Percentiles rank a stretch among this genome's conserved stretches.
phyloP scores from a whole-genome alignment of 2,113 vertebrate genomes.

The Cathartes aura region DNA sequence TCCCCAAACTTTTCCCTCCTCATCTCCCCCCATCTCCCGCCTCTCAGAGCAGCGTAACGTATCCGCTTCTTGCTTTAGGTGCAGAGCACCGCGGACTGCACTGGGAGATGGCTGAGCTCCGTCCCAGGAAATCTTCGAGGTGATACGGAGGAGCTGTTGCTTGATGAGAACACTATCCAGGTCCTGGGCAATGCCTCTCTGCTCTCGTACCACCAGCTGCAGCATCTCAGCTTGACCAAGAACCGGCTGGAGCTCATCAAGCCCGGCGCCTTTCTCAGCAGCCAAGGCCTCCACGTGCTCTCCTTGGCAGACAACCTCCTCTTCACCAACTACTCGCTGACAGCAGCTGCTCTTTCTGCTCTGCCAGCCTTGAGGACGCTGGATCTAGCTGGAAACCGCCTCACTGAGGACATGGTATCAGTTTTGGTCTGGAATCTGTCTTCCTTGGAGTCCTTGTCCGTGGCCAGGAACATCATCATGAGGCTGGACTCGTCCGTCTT shows the following conservation, averaged over 20 bases:
- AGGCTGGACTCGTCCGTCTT: conserved; percentile 86
- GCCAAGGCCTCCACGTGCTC: conserved; percentile 74
- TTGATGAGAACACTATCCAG: conserved; percentile 85
- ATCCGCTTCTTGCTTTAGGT: conserved; percentile 74
- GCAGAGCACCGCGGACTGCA: conserved; percentile 77
- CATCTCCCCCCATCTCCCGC: neutral
- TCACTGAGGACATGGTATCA: conserved; percentile 82
- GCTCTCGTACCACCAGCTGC: conserved; percentile 76
- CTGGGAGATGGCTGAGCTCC: conserved; percentile 62
- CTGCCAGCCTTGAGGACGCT: conserved; percentile 75
- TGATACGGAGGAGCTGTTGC: conserved; percentile 76
- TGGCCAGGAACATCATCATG: conserved; percentile 86
- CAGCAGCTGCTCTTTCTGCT: conserved; percentile 77
- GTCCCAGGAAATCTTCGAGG: conserved; percentile 77
- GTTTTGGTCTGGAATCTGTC: conserved; percentile 84
- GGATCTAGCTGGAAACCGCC: conserved; percentile 88
- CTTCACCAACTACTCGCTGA: conserved; percentile 71
- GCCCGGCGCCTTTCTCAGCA: conserved; percentile 71
- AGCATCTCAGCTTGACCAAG: conserved; percentile 79
- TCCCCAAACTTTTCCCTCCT: neutral
- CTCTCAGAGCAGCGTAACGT: neutral
- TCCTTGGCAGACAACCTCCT: conserved; percentile 86
- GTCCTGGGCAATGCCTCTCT: conserved; percentile 80
- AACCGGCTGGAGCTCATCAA: conserved; percentile 80
- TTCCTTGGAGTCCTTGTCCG: conserved; percentile 84